Evolutionary conservation across 1,140 invertebrate species (phyloP), one percentile per base, ranked within the genome.

Genomic region (Akabosia matsudoensis): DNA sequence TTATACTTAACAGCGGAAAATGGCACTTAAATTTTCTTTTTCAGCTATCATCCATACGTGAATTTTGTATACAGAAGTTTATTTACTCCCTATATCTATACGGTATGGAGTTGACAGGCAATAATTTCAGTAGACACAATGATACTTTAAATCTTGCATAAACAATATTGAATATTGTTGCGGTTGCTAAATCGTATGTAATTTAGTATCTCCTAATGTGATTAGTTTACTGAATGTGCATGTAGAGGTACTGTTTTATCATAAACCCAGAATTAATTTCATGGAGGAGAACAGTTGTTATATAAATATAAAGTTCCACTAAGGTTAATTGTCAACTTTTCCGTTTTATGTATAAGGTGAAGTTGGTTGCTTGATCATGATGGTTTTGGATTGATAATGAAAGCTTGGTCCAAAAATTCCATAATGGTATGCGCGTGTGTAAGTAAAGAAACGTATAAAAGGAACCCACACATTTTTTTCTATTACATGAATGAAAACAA

Each of bases 391-490:
- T 28, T 67, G 22, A 30, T 67, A 67, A 67, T 67, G 30, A 67
- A 67, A 67, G 61, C 26, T 67, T 67, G 61, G 61, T 67, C 61
- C 61, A 67, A 31, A 67, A 67, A 30, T 10, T n/a, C 61, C 13
- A 67, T 3, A 30, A 16, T 30, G 4, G 61, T 67, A 67, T 7
- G 31, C 22, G 28, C 10, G 28, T 3, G 4, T n/a, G 14, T 18
- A 45, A 45, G 7, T 45, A 7, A 45, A 45, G 37, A n/a, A n/a
- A n/a, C n/a, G n/a, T n/a, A n/a, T n/a, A n/a, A n/a, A n/a, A n/a
- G n/a, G n/a, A n/a, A n/a, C n/a, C n/a, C n/a, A n/a, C n/a, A n/a
- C n/a, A n/a, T n/a, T n/a, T n/a, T n/a, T n/a, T n/a, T n/a, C n/a
- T n/a, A n/a, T n/a, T n/a, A n/a, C n/a, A n/a, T n/a, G n/a, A n/a